Evolutionary conservation across 2,113 vertebrate genomes (phyloP), one percentile per base, ranked within the genome.

Genomic region (Tupaia tana): DNA sequence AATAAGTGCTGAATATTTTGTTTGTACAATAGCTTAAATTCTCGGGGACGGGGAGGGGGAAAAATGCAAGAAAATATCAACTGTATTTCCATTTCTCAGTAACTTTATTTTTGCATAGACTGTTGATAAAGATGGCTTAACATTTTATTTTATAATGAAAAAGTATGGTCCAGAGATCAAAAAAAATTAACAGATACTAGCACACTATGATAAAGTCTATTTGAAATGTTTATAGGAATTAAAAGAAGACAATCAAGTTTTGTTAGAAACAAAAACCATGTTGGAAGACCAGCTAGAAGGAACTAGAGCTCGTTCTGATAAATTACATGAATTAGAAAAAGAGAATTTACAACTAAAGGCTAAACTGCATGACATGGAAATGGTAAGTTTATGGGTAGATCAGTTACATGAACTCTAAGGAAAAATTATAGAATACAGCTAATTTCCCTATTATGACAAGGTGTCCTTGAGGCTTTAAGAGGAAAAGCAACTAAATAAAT

Each of bases 171-270:
- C 3, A 70, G 8, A 96, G 19, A 19, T 91, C 93, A 27, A 25
- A 94, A 97, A 95, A 95, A 92, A 54, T 82, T 90, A 74, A 88
- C 4, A 90, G 52, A 75, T 43, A 43, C 16, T 90, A 91, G 70
- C 18, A 43, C 34, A 61, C 85, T 96, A 91, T 79, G 67, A 64
- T 96, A 95, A 84, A 81, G 9, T 18, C 43, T 90, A n/a, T 80
- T 95, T 95, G 64, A 95, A 97, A 96, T 97, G 94, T 74, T 97
- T 98, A 67, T 96, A 99, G 99, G 99, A 99, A 93, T 98, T 99
- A 96, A 99, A 99, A 97, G 99, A 99, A 98, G 99, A 99, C 98
- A 99, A 99, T 98, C 99, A 99, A 97, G 99, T 99, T 94, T 98
- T 99, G 96, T 97, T 99, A 96, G 99, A 99, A 98, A 99, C 99